Conservation (phyloP, 2,797 vertebrate genomes). For the Leucoraja ocellata region DNA sequence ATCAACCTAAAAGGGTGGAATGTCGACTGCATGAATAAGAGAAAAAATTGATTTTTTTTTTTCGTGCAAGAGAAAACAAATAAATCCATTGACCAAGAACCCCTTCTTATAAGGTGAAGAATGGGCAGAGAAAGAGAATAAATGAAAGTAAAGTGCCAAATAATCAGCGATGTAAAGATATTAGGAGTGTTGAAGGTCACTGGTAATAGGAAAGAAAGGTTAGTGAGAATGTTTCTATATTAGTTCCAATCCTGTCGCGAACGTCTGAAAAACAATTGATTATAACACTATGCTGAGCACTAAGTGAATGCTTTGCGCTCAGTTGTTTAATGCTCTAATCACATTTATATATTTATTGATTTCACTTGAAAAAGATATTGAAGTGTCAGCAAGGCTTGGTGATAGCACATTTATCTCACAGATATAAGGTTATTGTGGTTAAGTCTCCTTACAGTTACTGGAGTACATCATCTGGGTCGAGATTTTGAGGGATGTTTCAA, state of each 20-base stretch:
- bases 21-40: not conserved
- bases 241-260: not conserved
- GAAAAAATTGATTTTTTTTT: slow-evolving; percentile 2
- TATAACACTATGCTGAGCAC: too few species aligned
- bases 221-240: slow-evolving; percentile 1
- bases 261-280: not conserved
- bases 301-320: not conserved
- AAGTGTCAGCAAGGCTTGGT: not conserved
- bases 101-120: slow-evolving; percentile 1
- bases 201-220: not conserved
- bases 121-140: slow-evolving; percentile 18
- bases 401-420: not conserved
- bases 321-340: not conserved
- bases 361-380: not conserved
- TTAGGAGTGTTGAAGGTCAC: slow-evolving; percentile 1
- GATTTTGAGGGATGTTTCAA: not conserved
- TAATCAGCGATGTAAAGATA: not conserved
- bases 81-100: not conserved
- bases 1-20: not conserved
- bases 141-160: not conserved
- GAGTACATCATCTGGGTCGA: not conserved
- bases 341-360: not conserved
- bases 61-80: slow-evolving; percentile 18
- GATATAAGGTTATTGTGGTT: not conserved
- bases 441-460: not conserved